These are phyloP conservation scores for Agrotis puta DNA, from an alignment of 2,888 invertebrate genomes.

Conservation along the genomic window DNA sequence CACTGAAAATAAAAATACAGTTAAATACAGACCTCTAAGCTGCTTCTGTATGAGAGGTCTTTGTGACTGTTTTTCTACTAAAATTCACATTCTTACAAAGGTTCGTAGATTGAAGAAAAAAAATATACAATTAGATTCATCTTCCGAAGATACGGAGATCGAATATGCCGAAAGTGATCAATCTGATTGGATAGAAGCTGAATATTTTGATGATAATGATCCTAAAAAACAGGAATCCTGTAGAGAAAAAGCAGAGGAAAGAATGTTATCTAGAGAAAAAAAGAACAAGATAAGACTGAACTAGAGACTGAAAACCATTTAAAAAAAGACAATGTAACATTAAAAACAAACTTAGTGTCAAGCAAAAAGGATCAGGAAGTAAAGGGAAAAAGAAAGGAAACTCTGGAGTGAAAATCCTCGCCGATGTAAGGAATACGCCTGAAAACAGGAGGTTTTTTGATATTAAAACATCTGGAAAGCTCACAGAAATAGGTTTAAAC, in stretches of 20 bases:
- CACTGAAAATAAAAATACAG: conserved; percentile 35
- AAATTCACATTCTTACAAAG: conserved; percentile 21
- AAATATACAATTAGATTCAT: not conserved
- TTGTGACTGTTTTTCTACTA: conserved; percentile 27
- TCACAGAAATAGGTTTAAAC: conserved; percentile 12
- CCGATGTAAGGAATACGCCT: conserved; percentile 3
- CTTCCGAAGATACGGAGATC: conserved; percentile 23
- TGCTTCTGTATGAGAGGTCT: conserved; percentile 36
- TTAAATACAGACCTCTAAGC: conserved; percentile 35
- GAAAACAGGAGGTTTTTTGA: conserved; percentile 6
- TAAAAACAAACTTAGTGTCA: conserved; percentile 5
- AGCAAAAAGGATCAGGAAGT: conserved; percentile 7
- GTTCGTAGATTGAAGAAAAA: too few species aligned
- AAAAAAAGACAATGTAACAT: conserved; percentile 6
- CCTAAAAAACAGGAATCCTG: conserved; percentile 3
- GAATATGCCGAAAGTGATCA: conserved; percentile 35
- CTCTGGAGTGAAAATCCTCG: not conserved
- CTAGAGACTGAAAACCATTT: conserved; percentile 7
- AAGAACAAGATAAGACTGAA: conserved; percentile 1
- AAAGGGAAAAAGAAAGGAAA: not conserved
- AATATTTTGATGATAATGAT: conserved; percentile 28
- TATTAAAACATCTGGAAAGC: conserved; percentile 14
- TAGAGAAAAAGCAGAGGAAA: conserved; percentile 1
- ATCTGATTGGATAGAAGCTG: conserved; percentile 29
- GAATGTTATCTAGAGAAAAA: conserved; percentile 1